Percentiles rank a stretch among this genome's conserved stretches.
phyloP scores from a whole-genome alignment of 2,113 vertebrate species.

The Oryzias melastigma region DNA sequence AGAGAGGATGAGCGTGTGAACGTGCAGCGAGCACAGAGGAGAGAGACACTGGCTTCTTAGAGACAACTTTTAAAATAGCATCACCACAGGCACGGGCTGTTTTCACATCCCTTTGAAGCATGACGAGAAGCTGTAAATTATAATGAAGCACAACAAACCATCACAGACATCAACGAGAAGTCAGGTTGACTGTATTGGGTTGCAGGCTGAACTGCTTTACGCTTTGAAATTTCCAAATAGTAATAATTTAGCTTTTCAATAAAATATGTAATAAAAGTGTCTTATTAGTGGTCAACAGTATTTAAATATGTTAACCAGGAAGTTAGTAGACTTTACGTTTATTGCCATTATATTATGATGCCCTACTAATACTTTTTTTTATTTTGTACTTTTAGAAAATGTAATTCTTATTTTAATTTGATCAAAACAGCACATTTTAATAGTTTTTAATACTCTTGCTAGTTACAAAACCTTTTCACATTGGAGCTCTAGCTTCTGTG shows the following conservation, averaged over 20 bases:
- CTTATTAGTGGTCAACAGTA: too few relatives aligned
- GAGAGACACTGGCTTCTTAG: slow-evolving; percentile 36
- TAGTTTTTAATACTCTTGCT: too few relatives aligned
- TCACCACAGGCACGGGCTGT: slow-evolving; percentile 36
- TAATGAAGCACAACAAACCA: slow-evolving; percentile 34
- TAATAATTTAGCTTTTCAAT: not conserved
- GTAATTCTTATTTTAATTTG: too few relatives aligned
- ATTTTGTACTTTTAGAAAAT: too few relatives aligned
- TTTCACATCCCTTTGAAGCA: slow-evolving; percentile 47
- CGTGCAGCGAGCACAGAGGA: slow-evolving; percentile 26
- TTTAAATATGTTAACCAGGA: too few relatives aligned
- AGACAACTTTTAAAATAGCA: slow-evolving; percentile 47
- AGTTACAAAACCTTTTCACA: too few relatives aligned
- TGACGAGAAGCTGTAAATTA: slow-evolving; percentile 29
- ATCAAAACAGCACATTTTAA: too few relatives aligned
- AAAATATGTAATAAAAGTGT: not conserved
- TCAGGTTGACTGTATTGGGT: slow-evolving; percentile 7
- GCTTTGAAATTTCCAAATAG: slow-evolving; percentile 16
- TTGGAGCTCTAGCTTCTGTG: too few relatives aligned
- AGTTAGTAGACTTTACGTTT: too few relatives aligned
- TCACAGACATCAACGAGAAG: slow-evolving; percentile 25
- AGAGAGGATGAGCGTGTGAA: slow-evolving; percentile 17
- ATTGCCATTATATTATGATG: too few relatives aligned
- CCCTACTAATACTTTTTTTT: too few relatives aligned
- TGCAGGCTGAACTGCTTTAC: not conserved